These are phyloP conservation scores for Fragum fragum DNA, from an alignment of 2,888 invertebrate genomes.

Conservation along the genomic window DNA sequence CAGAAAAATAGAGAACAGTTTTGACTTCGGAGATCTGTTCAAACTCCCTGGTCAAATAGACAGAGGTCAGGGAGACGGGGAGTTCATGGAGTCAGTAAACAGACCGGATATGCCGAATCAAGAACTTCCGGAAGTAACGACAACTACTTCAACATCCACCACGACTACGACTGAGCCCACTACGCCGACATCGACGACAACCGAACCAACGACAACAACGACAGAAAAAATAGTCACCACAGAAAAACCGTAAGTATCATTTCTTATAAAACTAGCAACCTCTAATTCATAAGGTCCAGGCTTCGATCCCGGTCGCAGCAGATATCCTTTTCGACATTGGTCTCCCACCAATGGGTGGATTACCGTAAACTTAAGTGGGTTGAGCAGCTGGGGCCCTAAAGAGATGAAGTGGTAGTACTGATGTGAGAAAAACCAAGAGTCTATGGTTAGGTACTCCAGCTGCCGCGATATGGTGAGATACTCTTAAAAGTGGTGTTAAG, in stretches of 20 bases:
- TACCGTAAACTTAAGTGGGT: too few relatives aligned
- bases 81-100: neutral
- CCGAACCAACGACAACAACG: conserved; percentile 33
- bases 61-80: neutral
- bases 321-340: too few relatives aligned
- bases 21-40: conserved; percentile 14
- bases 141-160: conserved; percentile 18
- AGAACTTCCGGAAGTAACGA: neutral
- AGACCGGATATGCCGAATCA: neutral
- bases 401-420: too few relatives aligned
- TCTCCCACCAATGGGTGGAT: too few relatives aligned
- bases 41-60: neutral
- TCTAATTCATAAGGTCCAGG: too few relatives aligned
- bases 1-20: conserved; percentile 21
- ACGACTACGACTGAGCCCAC: conserved; percentile 20
- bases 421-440: too few relatives aligned
- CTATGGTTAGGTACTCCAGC: too few relatives aligned
- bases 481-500: too few relatives aligned
- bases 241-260: conserved; percentile 28
- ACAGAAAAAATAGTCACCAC: conserved; percentile 29
- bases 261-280: too few relatives aligned
- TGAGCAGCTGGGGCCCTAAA: too few relatives aligned
- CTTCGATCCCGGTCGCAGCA: too few relatives aligned
- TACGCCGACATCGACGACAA: conserved; percentile 31
- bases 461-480: too few relatives aligned